Base-by-base conservation (phyloP, 2,797 vertebrate genomes). In the Iguana delicatissima region DNA sequence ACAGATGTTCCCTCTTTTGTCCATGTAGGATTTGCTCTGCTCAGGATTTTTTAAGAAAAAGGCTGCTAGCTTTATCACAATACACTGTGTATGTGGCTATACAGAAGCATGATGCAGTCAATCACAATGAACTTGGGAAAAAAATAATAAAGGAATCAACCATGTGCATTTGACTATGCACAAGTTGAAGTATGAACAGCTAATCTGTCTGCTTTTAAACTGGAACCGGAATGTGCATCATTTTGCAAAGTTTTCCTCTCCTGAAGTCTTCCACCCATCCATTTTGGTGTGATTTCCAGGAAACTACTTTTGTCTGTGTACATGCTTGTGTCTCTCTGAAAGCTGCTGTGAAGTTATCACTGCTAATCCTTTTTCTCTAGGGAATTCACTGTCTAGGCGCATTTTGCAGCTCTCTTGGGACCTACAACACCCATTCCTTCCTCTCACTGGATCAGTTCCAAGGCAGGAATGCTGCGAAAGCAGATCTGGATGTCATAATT, bases 401-500 rank as follows among this genome's bases (percentile, higher is more conserved):
- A 0, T 62, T 77, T 50, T 24, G 24, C 38, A 42, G 35, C n/a
- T 73, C 20, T 1, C n/a, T 24, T 73, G 67, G 59, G 35, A 46
- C 80, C 55, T 64, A 12, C 20, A 86, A 59, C 22, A 67, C 35
- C 24, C 50, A 1, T 16, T n/a, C 42, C 52, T 84, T 84, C 52
- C 9, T 32, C 13, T 74, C 14, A 5, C 24, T 72, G 83, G 76
- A 76, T 46, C 64, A 59, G 26, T 16, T 86, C 76, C 76, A 85
- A 90, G 4, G 14, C 35, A 84, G 26, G 26, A 84, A 84, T 77
- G 85, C 80, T 84, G 59, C 0, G 12, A 87, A 83, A 77, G 85
- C 85, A 87, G 20, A 13, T 87, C 42, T 77, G 80, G n/a, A 35
- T 77, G 46, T 77, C 55, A 84, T 84, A 77, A 87, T 87, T 80